These are phyloP conservation scores for Tetanocera ferruginea DNA, from an alignment of 2,888 invertebrate species.

Conservation along the genomic window DNA sequence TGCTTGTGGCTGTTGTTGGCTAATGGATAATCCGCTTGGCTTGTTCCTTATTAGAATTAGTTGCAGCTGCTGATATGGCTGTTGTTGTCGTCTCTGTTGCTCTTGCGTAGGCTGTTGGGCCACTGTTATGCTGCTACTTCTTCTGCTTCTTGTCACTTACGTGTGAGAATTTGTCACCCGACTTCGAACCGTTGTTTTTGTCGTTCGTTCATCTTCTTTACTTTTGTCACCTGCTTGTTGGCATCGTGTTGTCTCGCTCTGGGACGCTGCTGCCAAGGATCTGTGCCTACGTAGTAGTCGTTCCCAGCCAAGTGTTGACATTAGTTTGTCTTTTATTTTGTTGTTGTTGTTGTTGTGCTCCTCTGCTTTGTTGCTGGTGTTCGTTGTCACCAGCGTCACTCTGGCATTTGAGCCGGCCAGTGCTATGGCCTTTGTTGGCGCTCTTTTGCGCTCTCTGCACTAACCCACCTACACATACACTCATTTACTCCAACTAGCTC, in stretches of 20 bases:
- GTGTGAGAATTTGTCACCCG: constrained; percentile 53
- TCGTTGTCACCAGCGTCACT: constrained; percentile 44
- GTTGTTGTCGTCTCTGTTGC: constrained; percentile 22
- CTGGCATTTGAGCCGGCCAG: constrained; percentile 21
- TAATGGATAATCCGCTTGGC: constrained; percentile 48
- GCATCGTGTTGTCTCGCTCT: constrained; percentile 27
- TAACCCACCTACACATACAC: neutral
- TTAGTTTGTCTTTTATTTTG: constrained; percentile 35
- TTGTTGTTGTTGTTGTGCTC: constrained; percentile 11
- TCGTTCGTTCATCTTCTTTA: constrained; percentile 22
- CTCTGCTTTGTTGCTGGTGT: neutral
- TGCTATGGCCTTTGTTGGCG: neutral
- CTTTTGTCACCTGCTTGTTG: constrained; percentile 15
- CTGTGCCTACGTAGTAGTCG: neutral
- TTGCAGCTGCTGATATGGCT: constrained; percentile 40
- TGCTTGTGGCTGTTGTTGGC: constrained; percentile 29
- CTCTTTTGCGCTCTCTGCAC: constrained; percentile 11
- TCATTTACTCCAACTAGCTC: neutral
- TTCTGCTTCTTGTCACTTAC: constrained; percentile 48
- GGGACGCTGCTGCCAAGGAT: neutral
- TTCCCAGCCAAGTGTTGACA: neutral
- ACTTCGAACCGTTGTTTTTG: constrained; percentile 29
- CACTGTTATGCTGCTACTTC: neutral
- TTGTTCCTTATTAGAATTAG: constrained; percentile 48
- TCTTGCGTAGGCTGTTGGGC: neutral